Percentiles rank a stretch among this genome's conserved stretches.
Evolutionary conservation across 2,888 invertebrate genomes (phyloP).

Genomic region (Metellina segmentata): DNA sequence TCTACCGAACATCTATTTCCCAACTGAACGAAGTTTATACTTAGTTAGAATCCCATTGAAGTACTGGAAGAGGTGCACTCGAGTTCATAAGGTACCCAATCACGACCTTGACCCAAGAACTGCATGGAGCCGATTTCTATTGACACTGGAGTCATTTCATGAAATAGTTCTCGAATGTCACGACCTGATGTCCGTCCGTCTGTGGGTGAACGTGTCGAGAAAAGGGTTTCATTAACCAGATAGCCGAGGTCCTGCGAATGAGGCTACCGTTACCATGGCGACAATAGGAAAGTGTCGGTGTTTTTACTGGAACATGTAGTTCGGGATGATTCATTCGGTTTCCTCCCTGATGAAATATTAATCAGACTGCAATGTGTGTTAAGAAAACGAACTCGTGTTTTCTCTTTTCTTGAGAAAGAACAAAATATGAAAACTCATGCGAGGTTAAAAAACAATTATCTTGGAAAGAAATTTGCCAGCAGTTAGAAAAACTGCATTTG

Average conservation of each 20-base stretch:
- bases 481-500: no score
- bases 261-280: not conserved
- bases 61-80: no score
- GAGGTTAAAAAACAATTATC: not conserved
- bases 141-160: not conserved
- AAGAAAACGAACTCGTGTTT: no score
- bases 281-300: not conserved
- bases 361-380: not conserved
- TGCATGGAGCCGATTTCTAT: not conserved
- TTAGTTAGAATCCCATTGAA: no score
- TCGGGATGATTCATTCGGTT: not conserved
- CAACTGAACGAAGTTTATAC: no score
- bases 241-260: not conserved
- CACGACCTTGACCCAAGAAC: not conserved
- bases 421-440: no score
- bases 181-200: not conserved
- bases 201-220: not conserved
- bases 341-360: not conserved
- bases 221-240: not conserved
- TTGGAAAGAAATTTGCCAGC: not conserved
- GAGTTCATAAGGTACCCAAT: not conserved
- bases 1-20: no score
- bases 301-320: not conserved
- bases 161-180: not conserved
- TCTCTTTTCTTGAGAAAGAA: no score